Evolutionary conservation across 2,797 vertebrate species (phyloP).

Genomic region (Aulostomus chinensis): DNA sequence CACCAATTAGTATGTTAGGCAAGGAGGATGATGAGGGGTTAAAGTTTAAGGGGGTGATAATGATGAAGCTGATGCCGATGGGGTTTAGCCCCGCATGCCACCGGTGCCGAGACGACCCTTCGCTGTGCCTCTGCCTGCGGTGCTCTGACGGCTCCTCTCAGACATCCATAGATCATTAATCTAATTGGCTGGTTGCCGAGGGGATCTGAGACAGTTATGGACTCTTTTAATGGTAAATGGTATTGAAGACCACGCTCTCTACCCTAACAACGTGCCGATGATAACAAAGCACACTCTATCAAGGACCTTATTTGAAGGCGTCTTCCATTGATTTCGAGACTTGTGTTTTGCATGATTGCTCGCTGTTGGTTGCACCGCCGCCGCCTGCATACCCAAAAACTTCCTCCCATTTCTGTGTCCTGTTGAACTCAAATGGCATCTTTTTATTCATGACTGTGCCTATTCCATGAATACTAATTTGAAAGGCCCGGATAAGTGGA

Average conservation of each 20-base stretch:
- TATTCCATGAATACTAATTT: conserved; percentile 76
- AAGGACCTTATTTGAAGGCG: conserved; percentile 42
- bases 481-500: conserved; percentile 72
- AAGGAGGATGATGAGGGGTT: conserved; percentile 74
- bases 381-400: conserved; percentile 60
- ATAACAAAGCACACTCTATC: conserved; percentile 61
- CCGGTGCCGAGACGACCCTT: conserved; percentile 44
- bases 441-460: conserved; percentile 75
- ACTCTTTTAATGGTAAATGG: conserved; percentile 75
- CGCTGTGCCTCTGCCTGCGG: conserved; percentile 32
- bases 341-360: conserved; percentile 74
- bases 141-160: conserved; percentile 58
- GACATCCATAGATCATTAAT: conserved; percentile 80
- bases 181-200: conserved; percentile 77
- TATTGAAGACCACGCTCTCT: conserved; percentile 61
- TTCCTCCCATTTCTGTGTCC: conserved; percentile 47
- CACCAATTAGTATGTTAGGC: conserved; percentile 76
- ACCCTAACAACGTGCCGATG: conserved; percentile 54
- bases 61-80: conserved; percentile 74
- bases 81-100: conserved; percentile 55
- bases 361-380: conserved; percentile 43
- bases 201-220: conserved; percentile 70
- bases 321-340: conserved; percentile 52
- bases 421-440: conserved; percentile 77
- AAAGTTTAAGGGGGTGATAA: conserved; percentile 81